phyloP scores from a whole-genome alignment of 2,113 vertebrate genomes.

The Embiotoca jacksoni region DNA sequence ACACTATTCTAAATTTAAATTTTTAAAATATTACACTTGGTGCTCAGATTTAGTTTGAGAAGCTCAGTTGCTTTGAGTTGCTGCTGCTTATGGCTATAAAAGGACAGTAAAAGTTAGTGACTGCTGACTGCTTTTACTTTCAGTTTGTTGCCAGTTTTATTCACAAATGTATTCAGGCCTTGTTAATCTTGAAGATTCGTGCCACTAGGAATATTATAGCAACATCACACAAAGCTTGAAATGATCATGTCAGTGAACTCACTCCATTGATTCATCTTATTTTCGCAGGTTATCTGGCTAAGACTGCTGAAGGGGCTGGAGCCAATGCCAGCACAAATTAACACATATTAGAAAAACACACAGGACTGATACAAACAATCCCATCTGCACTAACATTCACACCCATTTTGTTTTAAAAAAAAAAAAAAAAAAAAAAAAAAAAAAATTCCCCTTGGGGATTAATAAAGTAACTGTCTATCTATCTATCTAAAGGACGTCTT shows the following conservation, averaged over 20 bases:
- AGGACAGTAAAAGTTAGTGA: too few species aligned
- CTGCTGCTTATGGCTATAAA: too few species aligned
- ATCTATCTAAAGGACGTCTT: too few species aligned
- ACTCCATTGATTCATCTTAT: not conserved
- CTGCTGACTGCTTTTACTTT: too few species aligned
- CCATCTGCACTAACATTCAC: not conserved
- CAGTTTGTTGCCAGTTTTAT: too few species aligned
- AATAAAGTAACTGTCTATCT: too few species aligned
- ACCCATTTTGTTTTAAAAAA: not conserved
- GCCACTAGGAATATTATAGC: not conserved
- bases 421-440: too few species aligned
- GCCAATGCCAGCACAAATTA: not conserved
- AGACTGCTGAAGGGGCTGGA: not conserved
- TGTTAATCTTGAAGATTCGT: not conserved
- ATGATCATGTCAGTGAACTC: not conserved
- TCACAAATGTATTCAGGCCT: not conserved
- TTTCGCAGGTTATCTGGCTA: not conserved
- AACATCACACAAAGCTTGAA: not conserved
- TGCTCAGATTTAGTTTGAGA: too few species aligned
- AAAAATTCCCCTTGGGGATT: too few species aligned
- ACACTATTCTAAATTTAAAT: too few species aligned
- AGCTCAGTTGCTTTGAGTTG: too few species aligned
- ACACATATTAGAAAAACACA: not conserved
- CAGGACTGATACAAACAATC: not conserved
- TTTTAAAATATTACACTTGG: too few species aligned